Conservation (phyloP, 2,888 invertebrate genomes). For the Allophyes oxyacanthae region DNA sequence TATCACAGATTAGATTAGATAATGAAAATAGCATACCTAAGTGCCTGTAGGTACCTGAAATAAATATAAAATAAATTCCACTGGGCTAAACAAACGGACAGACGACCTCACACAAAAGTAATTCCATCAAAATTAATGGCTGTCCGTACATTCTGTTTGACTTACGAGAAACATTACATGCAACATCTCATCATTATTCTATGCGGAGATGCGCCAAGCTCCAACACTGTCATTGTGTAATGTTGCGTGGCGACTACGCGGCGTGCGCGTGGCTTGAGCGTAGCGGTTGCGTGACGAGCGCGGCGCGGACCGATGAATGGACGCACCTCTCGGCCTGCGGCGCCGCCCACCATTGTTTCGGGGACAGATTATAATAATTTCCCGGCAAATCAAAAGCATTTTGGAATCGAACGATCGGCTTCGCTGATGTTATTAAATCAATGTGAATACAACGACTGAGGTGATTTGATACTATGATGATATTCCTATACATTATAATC, state of each 20-base stretch:
- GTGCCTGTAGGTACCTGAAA: slow-evolving; percentile 19
- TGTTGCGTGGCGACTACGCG: slow-evolving; percentile 42
- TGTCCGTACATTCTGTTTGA: slow-evolving; percentile 65
- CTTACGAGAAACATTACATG: slow-evolving; percentile 65
- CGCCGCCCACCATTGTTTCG: slow-evolving; percentile 84
- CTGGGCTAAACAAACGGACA: slow-evolving; percentile 21
- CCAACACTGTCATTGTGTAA: slow-evolving; percentile 70
- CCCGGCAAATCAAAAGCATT: slow-evolving; percentile 86
- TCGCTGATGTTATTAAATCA: slow-evolving; percentile 81
- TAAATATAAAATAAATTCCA: slow-evolving; percentile 27
- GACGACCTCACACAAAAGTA: slow-evolving; percentile 59
- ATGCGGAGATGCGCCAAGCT: slow-evolving; percentile 63
- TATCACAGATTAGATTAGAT: neutral
- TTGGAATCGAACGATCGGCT: slow-evolving; percentile 84
- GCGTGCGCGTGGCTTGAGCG: slow-evolving; percentile 39
- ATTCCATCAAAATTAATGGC: slow-evolving; percentile 70
- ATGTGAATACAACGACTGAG: slow-evolving; percentile 59
- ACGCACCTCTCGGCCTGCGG: slow-evolving; percentile 55
- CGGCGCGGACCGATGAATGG: slow-evolving; percentile 55
- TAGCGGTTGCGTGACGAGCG: slow-evolving; percentile 38
- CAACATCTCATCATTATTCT: slow-evolving; percentile 71
- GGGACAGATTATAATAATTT: slow-evolving; percentile 85
- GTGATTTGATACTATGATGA: slow-evolving; percentile 60
- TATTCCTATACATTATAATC: no score
- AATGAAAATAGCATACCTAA: neutral